Conservation (phyloP, 92 coral and sea anemone genomes). For the Palythoa grandiflora region DNA sequence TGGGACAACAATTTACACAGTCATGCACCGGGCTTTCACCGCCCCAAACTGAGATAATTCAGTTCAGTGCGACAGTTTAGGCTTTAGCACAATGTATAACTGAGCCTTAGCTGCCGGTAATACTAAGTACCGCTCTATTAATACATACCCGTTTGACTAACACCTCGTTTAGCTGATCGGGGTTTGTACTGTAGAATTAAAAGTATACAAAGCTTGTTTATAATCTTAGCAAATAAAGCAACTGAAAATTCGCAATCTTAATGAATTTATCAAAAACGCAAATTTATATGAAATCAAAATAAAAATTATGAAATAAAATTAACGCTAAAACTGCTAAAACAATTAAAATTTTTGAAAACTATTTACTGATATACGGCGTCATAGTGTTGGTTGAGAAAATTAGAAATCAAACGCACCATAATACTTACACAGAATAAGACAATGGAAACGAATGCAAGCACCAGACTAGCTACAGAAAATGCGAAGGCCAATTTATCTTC, state of each 20-base stretch:
- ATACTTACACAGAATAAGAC: slow-evolving; percentile 1
- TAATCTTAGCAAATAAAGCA: not conserved
- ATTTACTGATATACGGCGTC: not conserved
- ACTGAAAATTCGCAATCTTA: not conserved
- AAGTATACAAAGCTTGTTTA: not conserved
- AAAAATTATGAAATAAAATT: too few species aligned
- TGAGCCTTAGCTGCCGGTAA: not conserved
- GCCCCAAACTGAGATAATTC: too few species aligned
- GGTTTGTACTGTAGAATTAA: not conserved
- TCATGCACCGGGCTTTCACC: too few species aligned
- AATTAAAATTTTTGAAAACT: not conserved
- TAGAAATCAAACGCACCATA: not conserved
- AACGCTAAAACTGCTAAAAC: not conserved
- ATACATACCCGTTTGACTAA: not conserved
- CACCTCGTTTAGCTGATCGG: not conserved
- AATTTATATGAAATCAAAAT: not conserved
- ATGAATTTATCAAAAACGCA: not conserved
- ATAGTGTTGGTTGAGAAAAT: not conserved
- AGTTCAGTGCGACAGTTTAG: too few species aligned
- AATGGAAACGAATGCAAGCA: not conserved
- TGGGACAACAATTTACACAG: too few species aligned
- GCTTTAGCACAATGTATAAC: too few species aligned
- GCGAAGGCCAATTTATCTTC: not conserved
- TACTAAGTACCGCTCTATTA: not conserved
- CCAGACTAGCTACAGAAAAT: not conserved